A percentile compares a stretch with the other conserved stretches of the same genome.
Evolutionary conservation across 2,797 vertebrate genomes (phyloP).

Genomic region (Siniperca undulata): DNA sequence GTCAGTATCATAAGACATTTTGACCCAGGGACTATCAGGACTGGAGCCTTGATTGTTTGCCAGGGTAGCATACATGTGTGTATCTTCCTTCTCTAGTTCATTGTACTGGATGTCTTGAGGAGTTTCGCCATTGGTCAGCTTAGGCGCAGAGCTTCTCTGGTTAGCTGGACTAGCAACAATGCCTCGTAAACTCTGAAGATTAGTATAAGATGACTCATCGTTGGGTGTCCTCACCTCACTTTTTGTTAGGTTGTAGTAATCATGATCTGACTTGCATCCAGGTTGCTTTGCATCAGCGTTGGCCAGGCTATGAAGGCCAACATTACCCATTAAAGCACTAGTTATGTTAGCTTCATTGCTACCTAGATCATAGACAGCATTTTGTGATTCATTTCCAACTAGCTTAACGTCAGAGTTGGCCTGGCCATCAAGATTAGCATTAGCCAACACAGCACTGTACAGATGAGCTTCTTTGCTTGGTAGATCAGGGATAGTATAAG

Average conservation of each 20-base stretch:
- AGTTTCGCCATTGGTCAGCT: neutral
- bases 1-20: neutral
- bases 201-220: neutral
- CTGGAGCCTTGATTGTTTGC: neutral
- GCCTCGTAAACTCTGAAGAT: neutral
- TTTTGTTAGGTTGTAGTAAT: neutral
- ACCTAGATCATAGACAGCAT: neutral
- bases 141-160: neutral
- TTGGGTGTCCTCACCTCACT: neutral
- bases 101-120: neutral
- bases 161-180: neutral
- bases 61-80: neutral
- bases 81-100: neutral
- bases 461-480: neutral
- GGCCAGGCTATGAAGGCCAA: neutral
- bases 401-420: neutral
- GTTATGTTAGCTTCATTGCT: slow-evolving; percentile 5
- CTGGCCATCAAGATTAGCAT: neutral
- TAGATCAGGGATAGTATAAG: too few species aligned
- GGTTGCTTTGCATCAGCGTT: neutral
- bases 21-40: slow-evolving; percentile 29
- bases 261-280: neutral
- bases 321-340: neutral
- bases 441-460: neutral
- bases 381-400: neutral